Conservation (phyloP, 1,140 invertebrate species). For the Wasmannia auropunctata region DNA sequence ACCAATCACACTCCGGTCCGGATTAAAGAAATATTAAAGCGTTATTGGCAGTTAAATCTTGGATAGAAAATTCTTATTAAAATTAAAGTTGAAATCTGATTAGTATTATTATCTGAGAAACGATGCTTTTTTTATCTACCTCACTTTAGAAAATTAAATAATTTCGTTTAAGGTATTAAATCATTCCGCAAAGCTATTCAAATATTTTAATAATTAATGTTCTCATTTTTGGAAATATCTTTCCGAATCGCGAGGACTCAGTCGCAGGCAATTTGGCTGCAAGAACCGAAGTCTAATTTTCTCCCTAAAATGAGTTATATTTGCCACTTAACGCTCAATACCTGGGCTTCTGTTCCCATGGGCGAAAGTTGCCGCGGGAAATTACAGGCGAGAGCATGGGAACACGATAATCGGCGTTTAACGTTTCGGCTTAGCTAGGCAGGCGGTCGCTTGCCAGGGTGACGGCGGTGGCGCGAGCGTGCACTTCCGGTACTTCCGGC, state of each 20-base stretch:
- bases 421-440: constrained; percentile 70
- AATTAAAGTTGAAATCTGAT: background rate
- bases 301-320: background rate
- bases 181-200: background rate
- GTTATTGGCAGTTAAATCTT: background rate
- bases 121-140: background rate
- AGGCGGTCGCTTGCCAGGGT: constrained; percentile 62
- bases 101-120: background rate
- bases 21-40: background rate
- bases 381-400: constrained; percentile 57
- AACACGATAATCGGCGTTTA: constrained; percentile 75
- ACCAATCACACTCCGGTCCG: background rate
- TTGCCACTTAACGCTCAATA: background rate
- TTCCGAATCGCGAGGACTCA: background rate
- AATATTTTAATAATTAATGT: constrained; percentile 2
- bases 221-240: background rate
- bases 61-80: background rate
- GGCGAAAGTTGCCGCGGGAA: constrained; percentile 61
- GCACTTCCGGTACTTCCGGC: constrained; percentile 64
- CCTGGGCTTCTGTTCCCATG: background rate
- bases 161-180: background rate
- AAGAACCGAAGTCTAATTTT: background rate
- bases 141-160: background rate
- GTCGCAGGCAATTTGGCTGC: background rate
- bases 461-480: constrained; percentile 41